phyloP scores from a whole-genome alignment of 2,888 invertebrate species.

The Drosophila anomalata region DNA sequence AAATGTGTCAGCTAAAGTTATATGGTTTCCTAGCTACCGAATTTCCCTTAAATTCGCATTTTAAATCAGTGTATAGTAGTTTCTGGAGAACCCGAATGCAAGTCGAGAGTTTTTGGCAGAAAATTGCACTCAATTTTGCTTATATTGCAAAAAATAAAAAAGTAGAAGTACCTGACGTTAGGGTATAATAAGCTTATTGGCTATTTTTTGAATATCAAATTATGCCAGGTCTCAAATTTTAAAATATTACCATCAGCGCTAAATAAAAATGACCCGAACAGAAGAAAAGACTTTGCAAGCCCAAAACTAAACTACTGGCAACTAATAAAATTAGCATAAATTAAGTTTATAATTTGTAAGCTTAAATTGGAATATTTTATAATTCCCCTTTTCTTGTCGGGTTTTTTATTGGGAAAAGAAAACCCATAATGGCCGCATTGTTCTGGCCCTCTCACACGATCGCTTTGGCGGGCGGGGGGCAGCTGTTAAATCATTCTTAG shows the following conservation, averaged over 20 bases:
- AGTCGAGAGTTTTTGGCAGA: not conserved
- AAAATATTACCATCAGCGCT: conserved; percentile 21
- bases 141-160: not conserved
- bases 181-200: conserved; percentile 4
- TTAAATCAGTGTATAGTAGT: conserved; percentile 17
- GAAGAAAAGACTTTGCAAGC: conserved; percentile 1
- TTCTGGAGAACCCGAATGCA: conserved; percentile 14
- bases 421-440: conserved; percentile 20
- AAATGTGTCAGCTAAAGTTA: conserved; percentile 26
- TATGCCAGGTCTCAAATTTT: conserved; percentile 11
- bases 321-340: conserved; percentile 2
- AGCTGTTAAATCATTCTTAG: conserved; percentile 43
- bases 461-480: not conserved
- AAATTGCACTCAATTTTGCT: not conserved
- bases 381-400: not conserved
- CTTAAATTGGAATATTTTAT: not conserved
- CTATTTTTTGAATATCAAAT: conserved; percentile 8
- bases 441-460: conserved; percentile 23
- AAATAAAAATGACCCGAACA: conserved; percentile 9
- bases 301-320: not conserved
- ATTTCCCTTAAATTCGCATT: conserved; percentile 12
- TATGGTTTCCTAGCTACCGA: conserved; percentile 22
- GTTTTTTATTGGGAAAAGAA: conserved; percentile 14
- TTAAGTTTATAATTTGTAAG: conserved; percentile 10
- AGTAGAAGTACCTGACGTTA: not conserved